phyloP scores from a whole-genome alignment of 2,797 vertebrate species.

The Rhabdomys pumilio region DNA sequence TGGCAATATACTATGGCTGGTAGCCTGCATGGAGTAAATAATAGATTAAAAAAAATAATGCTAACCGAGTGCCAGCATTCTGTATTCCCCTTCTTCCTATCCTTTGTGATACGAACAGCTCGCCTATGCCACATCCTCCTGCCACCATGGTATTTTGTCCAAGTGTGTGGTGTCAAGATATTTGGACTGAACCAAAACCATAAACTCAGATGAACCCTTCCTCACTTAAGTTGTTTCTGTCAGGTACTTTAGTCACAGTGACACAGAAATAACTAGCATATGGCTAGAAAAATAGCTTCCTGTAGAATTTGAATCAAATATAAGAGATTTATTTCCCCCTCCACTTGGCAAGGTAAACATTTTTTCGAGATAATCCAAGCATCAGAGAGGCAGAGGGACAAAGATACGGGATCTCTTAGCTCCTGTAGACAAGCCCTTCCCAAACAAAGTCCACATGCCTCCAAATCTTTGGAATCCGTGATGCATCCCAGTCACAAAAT shows the following conservation, averaged over 20 bases:
- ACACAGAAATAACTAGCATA: background rate
- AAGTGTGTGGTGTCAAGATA: background rate
- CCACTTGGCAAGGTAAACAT: background rate
- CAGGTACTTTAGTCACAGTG: background rate
- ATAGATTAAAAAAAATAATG: background rate
- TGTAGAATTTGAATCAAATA: constrained; percentile 38
- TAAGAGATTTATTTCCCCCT: background rate
- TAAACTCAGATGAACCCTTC: background rate
- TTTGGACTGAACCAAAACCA: background rate
- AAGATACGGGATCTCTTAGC: background rate
- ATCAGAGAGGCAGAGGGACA: background rate
- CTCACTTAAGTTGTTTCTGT: background rate
- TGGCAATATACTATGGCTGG: background rate
- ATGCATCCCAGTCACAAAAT: background rate
- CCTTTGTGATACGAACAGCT: background rate
- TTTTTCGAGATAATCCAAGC: background rate
- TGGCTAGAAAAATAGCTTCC: background rate
- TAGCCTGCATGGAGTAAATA: background rate
- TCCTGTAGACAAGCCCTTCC: background rate
- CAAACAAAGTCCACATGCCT: background rate
- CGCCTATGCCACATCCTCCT: background rate
- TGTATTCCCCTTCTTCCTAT: background rate
- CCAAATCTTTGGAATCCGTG: background rate
- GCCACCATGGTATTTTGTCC: background rate
- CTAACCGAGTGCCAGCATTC: background rate